phyloP scores from a whole-genome alignment of 1,140 invertebrate species.

The Papilio polytes region DNA sequence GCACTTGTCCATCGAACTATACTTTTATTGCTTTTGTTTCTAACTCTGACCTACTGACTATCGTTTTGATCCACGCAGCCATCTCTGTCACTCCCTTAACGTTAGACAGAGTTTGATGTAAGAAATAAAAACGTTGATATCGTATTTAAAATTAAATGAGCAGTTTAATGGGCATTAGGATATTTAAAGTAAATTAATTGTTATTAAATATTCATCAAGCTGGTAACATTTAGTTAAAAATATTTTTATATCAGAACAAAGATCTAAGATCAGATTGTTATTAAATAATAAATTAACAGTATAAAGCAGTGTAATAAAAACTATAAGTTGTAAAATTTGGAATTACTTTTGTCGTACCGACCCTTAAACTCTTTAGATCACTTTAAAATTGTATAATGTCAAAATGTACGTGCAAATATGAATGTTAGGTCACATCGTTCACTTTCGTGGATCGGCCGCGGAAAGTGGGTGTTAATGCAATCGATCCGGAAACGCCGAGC shows the following conservation, averaged over 20 bases:
- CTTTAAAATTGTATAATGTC: neutral
- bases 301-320: neutral
- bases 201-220: conserved; percentile 16
- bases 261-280: conserved; percentile 7
- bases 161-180: conserved; percentile 12
- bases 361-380: neutral
- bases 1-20: conserved; percentile 53
- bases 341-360: too few relatives aligned
- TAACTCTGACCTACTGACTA: conserved; percentile 29
- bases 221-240: conserved; percentile 20
- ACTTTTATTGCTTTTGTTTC: conserved; percentile 49
- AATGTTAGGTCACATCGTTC: conserved; percentile 18
- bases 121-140: conserved; percentile 8
- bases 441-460: conserved; percentile 46
- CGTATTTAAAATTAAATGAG: conserved; percentile 20
- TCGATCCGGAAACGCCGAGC: conserved; percentile 56
- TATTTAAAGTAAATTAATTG: conserved; percentile 21
- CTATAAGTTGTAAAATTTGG: too few relatives aligned
- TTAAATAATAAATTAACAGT: neutral
- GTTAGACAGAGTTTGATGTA: neutral
- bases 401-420: neutral
- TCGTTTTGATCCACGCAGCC: neutral
- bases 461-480: conserved; percentile 66
- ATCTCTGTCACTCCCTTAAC: neutral
- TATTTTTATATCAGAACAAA: conserved; percentile 8